Base-by-base conservation (phyloP, 2,113 vertebrate genomes). In the Leptobrachium ailaonicum region DNA sequence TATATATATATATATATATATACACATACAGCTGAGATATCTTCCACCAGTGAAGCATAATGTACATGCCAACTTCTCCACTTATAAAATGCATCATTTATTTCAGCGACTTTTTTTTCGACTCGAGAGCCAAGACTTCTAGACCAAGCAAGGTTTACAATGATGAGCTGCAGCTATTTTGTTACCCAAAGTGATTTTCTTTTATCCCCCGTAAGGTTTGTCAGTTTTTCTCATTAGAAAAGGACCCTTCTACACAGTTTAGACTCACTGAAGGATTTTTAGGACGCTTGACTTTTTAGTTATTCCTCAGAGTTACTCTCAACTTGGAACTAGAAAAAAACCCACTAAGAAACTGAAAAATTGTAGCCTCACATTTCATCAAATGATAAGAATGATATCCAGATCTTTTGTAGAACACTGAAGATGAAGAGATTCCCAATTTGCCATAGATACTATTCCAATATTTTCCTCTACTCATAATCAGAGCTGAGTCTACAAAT, bases 121-220 rank as follows among this genome's bases (percentile, higher is more conserved):
- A 80, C 79, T 74, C 64, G 42, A 45, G 41, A 60, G 79, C 79
- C 79, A 80, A 80, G 71, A 62, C 71, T 67, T 80, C 79, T 75
- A 74, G 71, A 71, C 79, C 47, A 68, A 80, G 71, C 79, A 81
- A 68, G 74, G 72, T 81, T 81, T 74, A 81, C 64, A 47, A 74
- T 72, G 74, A 75, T 54, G 69, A 81, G 79, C 71, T 75, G 62
- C 72, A 62, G 72, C 62, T 67, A 69, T 75, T 80, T 63, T 47
- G 63, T 73, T 66, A 80, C 74, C 78, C 71, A 66, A 43, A 40
- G 71, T 41, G 56, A 50, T 71, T 69, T 75, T 66, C 71, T 41
- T 42, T 81, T 81, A 81, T 81, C 54, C 79, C 20, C 71, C 50
- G 41, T 69, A 75, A 75, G 64, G 72, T 72, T 75, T 81, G 69